A percentile compares a stretch with the other conserved stretches of the same genome.
These are phyloP conservation scores for Sebastes cheni DNA, from an alignment of 2,797 vertebrate genomes.

Conservation along the genomic window DNA sequence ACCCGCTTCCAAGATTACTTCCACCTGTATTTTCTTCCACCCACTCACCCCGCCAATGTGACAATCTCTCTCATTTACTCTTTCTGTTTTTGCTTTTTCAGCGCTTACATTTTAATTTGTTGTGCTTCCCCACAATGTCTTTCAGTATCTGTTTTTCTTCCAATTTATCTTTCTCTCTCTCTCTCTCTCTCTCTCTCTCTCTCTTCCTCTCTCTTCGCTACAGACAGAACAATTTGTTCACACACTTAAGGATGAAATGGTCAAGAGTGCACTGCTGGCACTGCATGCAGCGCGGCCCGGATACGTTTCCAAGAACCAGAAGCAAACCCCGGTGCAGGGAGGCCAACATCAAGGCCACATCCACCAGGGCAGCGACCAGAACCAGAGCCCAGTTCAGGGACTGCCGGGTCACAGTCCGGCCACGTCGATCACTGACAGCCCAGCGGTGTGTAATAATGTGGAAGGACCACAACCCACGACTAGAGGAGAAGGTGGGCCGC, in stretches of 20 bases:
- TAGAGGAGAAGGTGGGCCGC: slow-evolving; percentile 66
- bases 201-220: not conserved
- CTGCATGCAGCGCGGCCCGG: slow-evolving; percentile 92
- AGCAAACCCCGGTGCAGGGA: slow-evolving; percentile 38
- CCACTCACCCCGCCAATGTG: not conserved
- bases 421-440: slow-evolving; percentile 41
- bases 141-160: slow-evolving; percentile 26
- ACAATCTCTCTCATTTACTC: slow-evolving; percentile 22
- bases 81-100: slow-evolving; percentile 40
- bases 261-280: slow-evolving; percentile 93
- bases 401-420: slow-evolving; percentile 68
- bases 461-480: slow-evolving; percentile 65
- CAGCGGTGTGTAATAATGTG: slow-evolving; percentile 78
- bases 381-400: slow-evolving; percentile 62
- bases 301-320: slow-evolving; percentile 86
- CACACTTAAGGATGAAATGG: slow-evolving; percentile 95
- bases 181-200: not conserved
- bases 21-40: slow-evolving; percentile 36
- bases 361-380: slow-evolving; percentile 56
- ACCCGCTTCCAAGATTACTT: slow-evolving; percentile 17
- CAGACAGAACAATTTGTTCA: slow-evolving; percentile 97
- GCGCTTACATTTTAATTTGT: slow-evolving; percentile 33
- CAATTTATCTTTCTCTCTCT: slow-evolving; percentile 9
- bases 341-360: slow-evolving; percentile 57
- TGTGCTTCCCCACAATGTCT: slow-evolving; percentile 21